Conservation (phyloP, 1,140 invertebrate genomes). For the Megalonaias nervosa region DNA sequence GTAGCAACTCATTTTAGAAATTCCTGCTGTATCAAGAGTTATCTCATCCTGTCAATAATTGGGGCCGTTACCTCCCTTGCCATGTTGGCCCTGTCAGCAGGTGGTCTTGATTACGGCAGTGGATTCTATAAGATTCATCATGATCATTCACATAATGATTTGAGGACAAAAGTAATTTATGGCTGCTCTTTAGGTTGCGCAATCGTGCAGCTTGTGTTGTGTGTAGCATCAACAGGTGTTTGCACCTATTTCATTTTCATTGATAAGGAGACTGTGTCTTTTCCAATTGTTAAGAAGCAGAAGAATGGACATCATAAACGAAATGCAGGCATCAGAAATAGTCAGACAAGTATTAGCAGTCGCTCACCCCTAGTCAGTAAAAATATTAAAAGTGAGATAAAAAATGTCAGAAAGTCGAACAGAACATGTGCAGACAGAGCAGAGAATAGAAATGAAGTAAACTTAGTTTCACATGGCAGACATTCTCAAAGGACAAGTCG, state of each 20-base stretch:
- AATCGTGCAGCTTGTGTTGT: conserved; percentile 17
- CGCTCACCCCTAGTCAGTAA: conserved; percentile 13
- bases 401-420: background rate
- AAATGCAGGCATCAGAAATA: background rate
- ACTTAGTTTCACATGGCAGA: too few species aligned
- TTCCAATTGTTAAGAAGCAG: background rate
- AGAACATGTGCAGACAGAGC: background rate
- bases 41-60: conserved; percentile 28
- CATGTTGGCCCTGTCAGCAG: conserved; percentile 25
- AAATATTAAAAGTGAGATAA: background rate
- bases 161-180: conserved; percentile 13
- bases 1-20: conserved; percentile 15
- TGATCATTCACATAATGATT: background rate
- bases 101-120: conserved; percentile 25
- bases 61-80: conserved; percentile 18
- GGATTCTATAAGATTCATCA: conserved; percentile 16
- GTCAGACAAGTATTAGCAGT: conserved; percentile 22
- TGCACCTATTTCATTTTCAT: conserved; percentile 29
- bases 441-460: background rate
- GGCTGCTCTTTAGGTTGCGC: conserved; percentile 20
- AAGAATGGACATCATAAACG: conserved; percentile 1
- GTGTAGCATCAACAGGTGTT: conserved; percentile 28
- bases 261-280: conserved; percentile 12
- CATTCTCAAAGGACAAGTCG: too few species aligned
- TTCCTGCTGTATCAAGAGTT: conserved; percentile 18